Evolutionary conservation across 1,140 invertebrate genomes (phyloP).

Genomic region (Zaprionus vittiger): DNA sequence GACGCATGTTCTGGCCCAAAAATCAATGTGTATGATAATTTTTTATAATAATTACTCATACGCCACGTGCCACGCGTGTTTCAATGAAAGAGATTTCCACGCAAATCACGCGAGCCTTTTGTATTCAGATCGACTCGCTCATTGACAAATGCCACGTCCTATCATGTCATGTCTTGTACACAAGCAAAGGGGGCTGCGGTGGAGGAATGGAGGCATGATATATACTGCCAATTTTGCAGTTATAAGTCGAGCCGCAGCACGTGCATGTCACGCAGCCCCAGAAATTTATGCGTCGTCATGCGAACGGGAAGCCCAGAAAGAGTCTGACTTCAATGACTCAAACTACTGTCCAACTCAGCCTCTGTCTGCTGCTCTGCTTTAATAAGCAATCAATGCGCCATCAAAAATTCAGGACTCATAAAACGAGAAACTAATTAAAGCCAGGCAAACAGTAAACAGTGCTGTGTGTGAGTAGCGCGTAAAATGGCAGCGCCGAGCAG

Average conservation of each 20-base stretch:
- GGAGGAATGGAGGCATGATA: neutral
- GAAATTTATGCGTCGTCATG: constrained; percentile 62
- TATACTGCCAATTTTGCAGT: constrained; percentile 34
- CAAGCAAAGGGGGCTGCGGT: neutral
- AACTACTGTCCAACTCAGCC: neutral
- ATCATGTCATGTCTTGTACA: constrained; percentile 17
- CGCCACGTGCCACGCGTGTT: constrained; percentile 19
- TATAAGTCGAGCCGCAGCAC: constrained; percentile 25
- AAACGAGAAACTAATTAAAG: constrained; percentile 67
- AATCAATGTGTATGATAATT: constrained; percentile 15
- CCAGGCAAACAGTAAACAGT: constrained; percentile 24
- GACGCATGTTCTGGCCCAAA: neutral
- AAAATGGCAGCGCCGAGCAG: constrained; percentile 23
- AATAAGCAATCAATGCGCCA: constrained; percentile 55
- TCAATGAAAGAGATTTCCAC: neutral
- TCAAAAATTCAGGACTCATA: constrained; percentile 58
- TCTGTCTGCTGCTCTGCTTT: constrained; percentile 23
- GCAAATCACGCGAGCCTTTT: constrained; percentile 30
- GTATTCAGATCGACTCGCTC: constrained; percentile 11
- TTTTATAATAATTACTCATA: constrained; percentile 38
- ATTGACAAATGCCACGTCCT: constrained; percentile 39
- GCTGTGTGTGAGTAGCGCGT: constrained; percentile 4
- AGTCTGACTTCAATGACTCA: neutral
- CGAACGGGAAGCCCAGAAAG: constrained; percentile 21
- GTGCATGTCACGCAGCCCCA: constrained; percentile 39